phyloP scores from a whole-genome alignment of 2,113 vertebrate species.

The Neolamprologus fasciatus region DNA sequence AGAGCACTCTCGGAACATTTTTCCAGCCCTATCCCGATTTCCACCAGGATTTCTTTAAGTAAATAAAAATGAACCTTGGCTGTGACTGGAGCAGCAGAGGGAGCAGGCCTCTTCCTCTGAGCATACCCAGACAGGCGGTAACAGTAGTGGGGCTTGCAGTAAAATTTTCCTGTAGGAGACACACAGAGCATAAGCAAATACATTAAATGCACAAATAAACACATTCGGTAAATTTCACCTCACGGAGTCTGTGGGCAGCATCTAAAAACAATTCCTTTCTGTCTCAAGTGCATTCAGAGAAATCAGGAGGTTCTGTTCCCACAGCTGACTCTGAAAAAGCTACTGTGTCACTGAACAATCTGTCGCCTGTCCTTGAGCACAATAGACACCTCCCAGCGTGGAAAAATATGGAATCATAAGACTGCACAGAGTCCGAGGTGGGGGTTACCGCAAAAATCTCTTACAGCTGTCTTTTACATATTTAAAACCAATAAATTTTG shows the following conservation, averaged over 20 bases:
- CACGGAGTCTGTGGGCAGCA: background rate
- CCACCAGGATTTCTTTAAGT: background rate
- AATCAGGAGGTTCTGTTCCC: slow-evolving; percentile 21
- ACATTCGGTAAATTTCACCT: background rate
- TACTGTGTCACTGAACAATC: slow-evolving; percentile 35
- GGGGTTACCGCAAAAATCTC: background rate
- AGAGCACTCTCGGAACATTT: background rate
- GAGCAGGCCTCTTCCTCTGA: slow-evolving; percentile 91
- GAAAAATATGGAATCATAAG: background rate
- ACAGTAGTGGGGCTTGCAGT: slow-evolving; percentile 98
- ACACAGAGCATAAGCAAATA: background rate
- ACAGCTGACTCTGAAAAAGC: background rate
- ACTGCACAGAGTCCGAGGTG: background rate
- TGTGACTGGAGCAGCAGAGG: slow-evolving; percentile 63
- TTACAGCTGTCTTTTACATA: background rate
- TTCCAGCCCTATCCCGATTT: fast-evolving
- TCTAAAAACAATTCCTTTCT: background rate
- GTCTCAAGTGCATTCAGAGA: background rate
- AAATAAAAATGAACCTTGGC: slow-evolving; percentile 75
- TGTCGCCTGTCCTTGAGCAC: slow-evolving; percentile 14
- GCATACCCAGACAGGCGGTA: slow-evolving; percentile 88
- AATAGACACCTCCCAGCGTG: slow-evolving; percentile 6
- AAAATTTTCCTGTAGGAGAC: slow-evolving; percentile 87
- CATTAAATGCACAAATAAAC: background rate
- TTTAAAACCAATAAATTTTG: background rate